phyloP scores from a whole-genome alignment of 2,888 invertebrate species.

The Caenorhabditis sp. region DNA sequence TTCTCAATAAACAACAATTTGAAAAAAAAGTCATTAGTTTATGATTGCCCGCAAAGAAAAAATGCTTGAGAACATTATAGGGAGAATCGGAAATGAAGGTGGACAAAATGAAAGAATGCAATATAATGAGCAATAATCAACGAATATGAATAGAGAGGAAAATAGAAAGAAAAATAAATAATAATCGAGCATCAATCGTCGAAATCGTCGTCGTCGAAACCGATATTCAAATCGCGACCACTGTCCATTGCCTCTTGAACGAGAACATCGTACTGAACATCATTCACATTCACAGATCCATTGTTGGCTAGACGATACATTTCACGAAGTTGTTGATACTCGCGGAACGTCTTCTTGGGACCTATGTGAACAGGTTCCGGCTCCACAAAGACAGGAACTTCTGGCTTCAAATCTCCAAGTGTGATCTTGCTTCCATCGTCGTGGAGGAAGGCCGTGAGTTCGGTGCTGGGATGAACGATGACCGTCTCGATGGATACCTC shows the following conservation, averaged over 20 bases:
- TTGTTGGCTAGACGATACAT: conserved; percentile 39
- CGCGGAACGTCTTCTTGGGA: conserved; percentile 45
- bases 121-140: conserved; percentile 15
- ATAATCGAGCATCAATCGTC: not conserved
- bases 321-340: conserved; percentile 55
- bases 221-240: conserved; percentile 26
- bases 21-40: conserved; percentile 57
- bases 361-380: not conserved
- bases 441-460: conserved; percentile 42
- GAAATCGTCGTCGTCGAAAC: conserved; percentile 13
- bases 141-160: not conserved
- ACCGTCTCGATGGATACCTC: conserved; percentile 29
- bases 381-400: not conserved
- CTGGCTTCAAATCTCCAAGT: conserved; percentile 47
- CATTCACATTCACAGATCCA: conserved; percentile 30
- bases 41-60: conserved; percentile 56
- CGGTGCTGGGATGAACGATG: conserved; percentile 40
- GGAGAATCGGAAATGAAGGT: not conserved
- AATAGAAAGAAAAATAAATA: not conserved
- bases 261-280: conserved; percentile 58
- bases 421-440: conserved; percentile 51
- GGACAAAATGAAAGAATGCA: not conserved
- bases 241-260: conserved; percentile 57
- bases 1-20: too few relatives aligned
- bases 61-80: conserved; percentile 28